Evolutionary conservation across 2,797 vertebrate species (phyloP).

Genomic region (Lophius americanus): DNA sequence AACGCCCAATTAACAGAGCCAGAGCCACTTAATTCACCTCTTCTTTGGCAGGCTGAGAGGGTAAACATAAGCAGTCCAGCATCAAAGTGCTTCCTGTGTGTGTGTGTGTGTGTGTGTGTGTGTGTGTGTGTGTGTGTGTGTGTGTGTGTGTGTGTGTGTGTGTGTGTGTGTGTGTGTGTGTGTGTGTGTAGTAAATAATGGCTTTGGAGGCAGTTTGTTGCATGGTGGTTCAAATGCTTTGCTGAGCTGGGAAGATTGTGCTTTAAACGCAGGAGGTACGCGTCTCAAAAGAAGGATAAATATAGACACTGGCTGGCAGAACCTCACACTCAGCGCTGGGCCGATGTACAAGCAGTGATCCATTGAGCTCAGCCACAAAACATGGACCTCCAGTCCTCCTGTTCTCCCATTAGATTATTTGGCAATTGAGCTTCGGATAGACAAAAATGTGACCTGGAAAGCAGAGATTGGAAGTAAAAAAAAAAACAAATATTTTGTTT

Average conservation of each 20-base stretch:
- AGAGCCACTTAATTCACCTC: constrained; percentile 79
- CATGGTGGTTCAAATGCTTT: constrained; percentile 53
- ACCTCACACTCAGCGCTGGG: no score
- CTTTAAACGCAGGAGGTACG: constrained; percentile 14
- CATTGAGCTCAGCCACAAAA: constrained; percentile 3
- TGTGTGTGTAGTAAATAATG: constrained; percentile 57
- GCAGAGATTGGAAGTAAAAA: no score
- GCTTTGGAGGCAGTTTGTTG: constrained; percentile 55
- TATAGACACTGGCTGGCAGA: background rate
- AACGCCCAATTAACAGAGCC: constrained; percentile 83
- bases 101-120: no score
- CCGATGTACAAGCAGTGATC: constrained; percentile 17
- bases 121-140: no score
- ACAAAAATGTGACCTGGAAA: background rate
- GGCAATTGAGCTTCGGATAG: background rate
- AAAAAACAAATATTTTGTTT: no score
- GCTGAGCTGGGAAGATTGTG: constrained; percentile 14
- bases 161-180: no score
- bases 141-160: no score
- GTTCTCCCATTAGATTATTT: background rate
- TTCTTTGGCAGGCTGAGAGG: constrained; percentile 75
- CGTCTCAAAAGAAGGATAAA: constrained; percentile 29
- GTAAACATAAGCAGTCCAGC: constrained; percentile 73
- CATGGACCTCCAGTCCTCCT: background rate
- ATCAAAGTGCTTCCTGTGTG: constrained; percentile 37